phyloP scores from a whole-genome alignment of 2,113 vertebrate species.

The Marmota monax region DNA sequence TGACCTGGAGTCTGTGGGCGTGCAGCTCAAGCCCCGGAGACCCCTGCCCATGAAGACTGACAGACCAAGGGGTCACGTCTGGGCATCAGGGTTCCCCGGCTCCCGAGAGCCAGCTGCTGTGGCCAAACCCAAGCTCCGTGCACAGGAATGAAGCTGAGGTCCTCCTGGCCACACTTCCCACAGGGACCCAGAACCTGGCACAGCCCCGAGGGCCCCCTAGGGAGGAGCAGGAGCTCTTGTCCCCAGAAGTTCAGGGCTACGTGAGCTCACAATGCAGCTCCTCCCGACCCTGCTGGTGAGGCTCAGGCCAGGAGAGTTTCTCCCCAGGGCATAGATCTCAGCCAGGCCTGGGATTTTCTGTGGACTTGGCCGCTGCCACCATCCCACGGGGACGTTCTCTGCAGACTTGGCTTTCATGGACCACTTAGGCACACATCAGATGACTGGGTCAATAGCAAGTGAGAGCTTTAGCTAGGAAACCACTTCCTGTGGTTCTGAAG shows the following conservation, averaged over 20 bases:
- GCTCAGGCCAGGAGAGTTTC: fast-evolving
- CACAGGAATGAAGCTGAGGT: fast-evolving
- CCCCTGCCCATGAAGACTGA: too few species aligned
- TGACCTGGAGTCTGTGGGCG: too few species aligned
- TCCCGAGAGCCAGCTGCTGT: neutral
- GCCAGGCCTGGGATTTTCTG: neutral
- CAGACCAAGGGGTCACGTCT: fast-evolving
- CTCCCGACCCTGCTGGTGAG: too few species aligned
- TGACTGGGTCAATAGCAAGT: neutral
- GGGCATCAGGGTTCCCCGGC: fast-evolving
- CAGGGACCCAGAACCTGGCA: fast-evolving
- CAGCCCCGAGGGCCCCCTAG: too few species aligned
- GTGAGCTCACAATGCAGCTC: too few species aligned
- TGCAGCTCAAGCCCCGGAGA: too few species aligned
- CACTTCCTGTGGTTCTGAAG: neutral
- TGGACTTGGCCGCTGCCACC: neutral
- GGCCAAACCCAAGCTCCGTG: too few species aligned
- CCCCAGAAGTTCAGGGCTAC: fast-evolving
- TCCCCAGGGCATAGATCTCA: fast-evolving
- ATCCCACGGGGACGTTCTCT: too few species aligned
- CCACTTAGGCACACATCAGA: neutral
- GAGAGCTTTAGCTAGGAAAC: neutral
- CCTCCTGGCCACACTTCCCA: neutral
- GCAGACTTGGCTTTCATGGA: neutral
- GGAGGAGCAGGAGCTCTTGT: too few species aligned